Conservation (phyloP, 2,113 vertebrate genomes). For the Dolichallabes microphthalmus region DNA sequence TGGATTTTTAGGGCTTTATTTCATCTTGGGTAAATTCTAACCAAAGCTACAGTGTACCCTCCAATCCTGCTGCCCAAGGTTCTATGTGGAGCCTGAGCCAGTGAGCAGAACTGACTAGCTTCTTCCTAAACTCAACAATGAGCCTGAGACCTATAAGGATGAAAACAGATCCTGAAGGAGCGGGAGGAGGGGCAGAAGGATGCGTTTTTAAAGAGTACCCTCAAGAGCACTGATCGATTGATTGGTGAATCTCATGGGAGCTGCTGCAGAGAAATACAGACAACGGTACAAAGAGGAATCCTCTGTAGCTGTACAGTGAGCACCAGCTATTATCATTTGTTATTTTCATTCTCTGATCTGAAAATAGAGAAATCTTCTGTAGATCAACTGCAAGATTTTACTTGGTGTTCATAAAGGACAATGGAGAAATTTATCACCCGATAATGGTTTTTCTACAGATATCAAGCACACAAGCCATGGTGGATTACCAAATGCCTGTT, state of each 20-base stretch:
- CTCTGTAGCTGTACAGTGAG: slow-evolving; percentile 39
- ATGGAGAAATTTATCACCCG: slow-evolving; percentile 67
- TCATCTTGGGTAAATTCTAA: slow-evolving; percentile 31
- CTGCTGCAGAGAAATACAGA: slow-evolving; percentile 44
- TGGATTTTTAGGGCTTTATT: slow-evolving; percentile 23
- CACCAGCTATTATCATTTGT: slow-evolving; percentile 2
- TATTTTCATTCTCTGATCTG: slow-evolving; percentile 20
- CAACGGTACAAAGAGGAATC: slow-evolving; percentile 38
- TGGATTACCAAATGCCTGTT: slow-evolving; percentile 63
- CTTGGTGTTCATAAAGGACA: slow-evolving; percentile 51
- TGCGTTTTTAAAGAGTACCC: slow-evolving; percentile 43
- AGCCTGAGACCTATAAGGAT: slow-evolving; percentile 47
- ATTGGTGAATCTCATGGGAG: slow-evolving; percentile 40
- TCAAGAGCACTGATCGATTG: slow-evolving; percentile 47
- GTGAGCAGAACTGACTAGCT: slow-evolving; percentile 35
- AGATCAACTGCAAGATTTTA: slow-evolving; percentile 26
- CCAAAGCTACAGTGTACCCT: slow-evolving; percentile 41
- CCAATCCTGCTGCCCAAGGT: slow-evolving; percentile 44
- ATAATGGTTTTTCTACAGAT: slow-evolving; percentile 77
- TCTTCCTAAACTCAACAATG: slow-evolving; percentile 48
- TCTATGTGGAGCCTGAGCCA: slow-evolving; percentile 64
- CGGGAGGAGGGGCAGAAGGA: slow-evolving; percentile 31
- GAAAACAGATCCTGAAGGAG: slow-evolving; percentile 38
- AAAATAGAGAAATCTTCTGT: slow-evolving; percentile 37
- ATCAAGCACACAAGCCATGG: slow-evolving; percentile 76